Percentiles rank a stretch among this genome's conserved stretches.
phyloP scores from a whole-genome alignment of 2,888 invertebrate genomes.

The Drosophila paucipuncta region DNA sequence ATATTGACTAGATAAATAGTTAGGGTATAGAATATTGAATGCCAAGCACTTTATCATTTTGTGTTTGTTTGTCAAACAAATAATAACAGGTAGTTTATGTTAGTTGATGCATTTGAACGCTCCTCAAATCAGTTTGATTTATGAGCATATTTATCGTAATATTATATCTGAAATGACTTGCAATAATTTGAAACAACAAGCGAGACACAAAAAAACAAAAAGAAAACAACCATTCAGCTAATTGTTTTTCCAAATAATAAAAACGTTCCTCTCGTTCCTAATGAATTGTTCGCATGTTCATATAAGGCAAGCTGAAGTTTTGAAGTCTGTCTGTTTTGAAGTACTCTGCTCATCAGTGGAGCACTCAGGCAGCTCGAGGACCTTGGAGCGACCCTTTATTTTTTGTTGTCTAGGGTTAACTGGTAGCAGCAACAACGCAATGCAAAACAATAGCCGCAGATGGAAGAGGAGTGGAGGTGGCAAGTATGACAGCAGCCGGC shows the following conservation, averaged over 20 bases:
- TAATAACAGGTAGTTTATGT: not conserved
- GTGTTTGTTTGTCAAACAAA: not conserved
- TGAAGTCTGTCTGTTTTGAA: not conserved
- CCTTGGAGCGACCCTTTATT: slow-evolving; percentile 9
- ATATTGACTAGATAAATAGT: not conserved
- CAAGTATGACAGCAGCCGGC: not conserved
- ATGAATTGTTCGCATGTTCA: not conserved
- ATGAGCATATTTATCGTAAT: not conserved
- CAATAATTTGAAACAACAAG: not conserved
- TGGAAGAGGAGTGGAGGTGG: not conserved
- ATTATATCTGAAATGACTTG: not conserved
- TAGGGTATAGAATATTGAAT: not conserved
- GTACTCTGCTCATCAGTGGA: not conserved
- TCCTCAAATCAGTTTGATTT: not conserved
- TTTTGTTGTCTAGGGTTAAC: not conserved
- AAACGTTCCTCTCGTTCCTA: not conserved
- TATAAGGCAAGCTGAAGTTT: not conserved
- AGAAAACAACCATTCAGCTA: not conserved
- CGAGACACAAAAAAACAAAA: no score
- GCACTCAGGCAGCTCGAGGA: not conserved
- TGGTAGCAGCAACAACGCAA: not conserved
- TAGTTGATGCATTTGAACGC: not conserved
- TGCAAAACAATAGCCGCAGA: not conserved
- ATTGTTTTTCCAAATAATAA: slow-evolving; percentile 3
- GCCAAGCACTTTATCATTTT: not conserved